These are phyloP conservation scores for Crenuchus spilurus DNA, from an alignment of 2,797 vertebrate genomes.

Conservation along the genomic window DNA sequence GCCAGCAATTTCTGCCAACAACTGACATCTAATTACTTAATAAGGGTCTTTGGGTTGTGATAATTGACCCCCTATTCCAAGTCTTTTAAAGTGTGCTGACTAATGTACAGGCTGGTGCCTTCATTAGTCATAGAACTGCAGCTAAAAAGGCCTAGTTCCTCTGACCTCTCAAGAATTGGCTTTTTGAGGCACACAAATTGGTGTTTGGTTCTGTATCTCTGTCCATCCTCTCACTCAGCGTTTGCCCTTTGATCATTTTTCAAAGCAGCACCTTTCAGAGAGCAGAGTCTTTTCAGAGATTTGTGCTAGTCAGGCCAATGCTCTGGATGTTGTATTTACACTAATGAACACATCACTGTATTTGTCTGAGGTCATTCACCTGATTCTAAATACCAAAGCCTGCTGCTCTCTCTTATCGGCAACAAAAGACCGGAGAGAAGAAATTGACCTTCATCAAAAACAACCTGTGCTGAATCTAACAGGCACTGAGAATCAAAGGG, in stretches of 20 bases:
- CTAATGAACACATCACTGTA: conserved; percentile 52
- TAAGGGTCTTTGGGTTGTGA: conserved; percentile 59
- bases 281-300: conserved; percentile 45
- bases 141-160: conserved; percentile 59
- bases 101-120: conserved; percentile 63
- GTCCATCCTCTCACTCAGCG: conserved; percentile 57
- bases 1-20: conserved; percentile 47
- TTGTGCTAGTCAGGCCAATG: conserved; percentile 33
- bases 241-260: conserved; percentile 78
- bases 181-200: conserved; percentile 77
- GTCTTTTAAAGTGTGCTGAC: conserved; percentile 45
- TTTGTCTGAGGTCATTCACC: conserved; percentile 39
- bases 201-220: conserved; percentile 71
- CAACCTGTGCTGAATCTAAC: not conserved
- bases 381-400: conserved; percentile 1
- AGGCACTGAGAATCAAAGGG: conserved; percentile 21
- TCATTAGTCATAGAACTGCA: conserved; percentile 73
- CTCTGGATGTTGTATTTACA: conserved; percentile 37
- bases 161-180: conserved; percentile 68
- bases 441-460: conserved; percentile 39
- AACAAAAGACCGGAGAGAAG: conserved; percentile 15
- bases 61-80: conserved; percentile 65
- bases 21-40: conserved; percentile 66
- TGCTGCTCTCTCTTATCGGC: conserved; percentile 13
- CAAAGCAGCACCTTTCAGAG: conserved; percentile 67